Conservation (phyloP, 2,888 invertebrate species). For the Ashinkailepas kermadecensis region DNA sequence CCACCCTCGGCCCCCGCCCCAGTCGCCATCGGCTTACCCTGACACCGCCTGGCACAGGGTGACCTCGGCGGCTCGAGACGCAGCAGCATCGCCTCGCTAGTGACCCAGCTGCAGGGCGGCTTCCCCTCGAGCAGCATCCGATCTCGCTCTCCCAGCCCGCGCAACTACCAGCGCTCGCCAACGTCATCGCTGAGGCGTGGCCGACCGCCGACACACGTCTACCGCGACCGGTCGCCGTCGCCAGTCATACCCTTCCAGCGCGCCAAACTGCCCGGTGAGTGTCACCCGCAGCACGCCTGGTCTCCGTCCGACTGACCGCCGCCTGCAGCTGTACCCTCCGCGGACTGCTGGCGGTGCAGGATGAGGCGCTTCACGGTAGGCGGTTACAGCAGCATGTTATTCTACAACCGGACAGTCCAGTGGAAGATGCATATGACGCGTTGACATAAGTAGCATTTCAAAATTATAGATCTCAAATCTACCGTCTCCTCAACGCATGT, state of each 20-base stretch:
- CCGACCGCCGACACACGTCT: not conserved
- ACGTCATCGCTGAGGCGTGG: not conserved
- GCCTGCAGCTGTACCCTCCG: too few species aligned
- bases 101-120: slow-evolving; percentile 16
- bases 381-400: too few species aligned
- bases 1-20: too few species aligned
- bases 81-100: slow-evolving; percentile 19
- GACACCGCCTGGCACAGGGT: not conserved
- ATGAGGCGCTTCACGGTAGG: too few species aligned
- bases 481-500: too few species aligned
- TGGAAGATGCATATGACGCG: too few species aligned
- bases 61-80: slow-evolving; percentile 10
- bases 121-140: slow-evolving; percentile 24
- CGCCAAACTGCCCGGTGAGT: not conserved
- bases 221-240: slow-evolving; percentile 41
- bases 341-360: too few species aligned
- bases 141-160: slow-evolving; percentile 32
- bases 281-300: not conserved
- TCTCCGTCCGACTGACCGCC: too few species aligned
- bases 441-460: too few species aligned
- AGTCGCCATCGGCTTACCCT: not conserved
- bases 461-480: too few species aligned
- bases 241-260: slow-evolving; percentile 33
- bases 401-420: too few species aligned
- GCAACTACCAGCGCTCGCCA: not conserved